These are phyloP conservation scores for Drosophila saltans DNA, from an alignment of 1,140 invertebrate genomes.

Conservation along the genomic window DNA sequence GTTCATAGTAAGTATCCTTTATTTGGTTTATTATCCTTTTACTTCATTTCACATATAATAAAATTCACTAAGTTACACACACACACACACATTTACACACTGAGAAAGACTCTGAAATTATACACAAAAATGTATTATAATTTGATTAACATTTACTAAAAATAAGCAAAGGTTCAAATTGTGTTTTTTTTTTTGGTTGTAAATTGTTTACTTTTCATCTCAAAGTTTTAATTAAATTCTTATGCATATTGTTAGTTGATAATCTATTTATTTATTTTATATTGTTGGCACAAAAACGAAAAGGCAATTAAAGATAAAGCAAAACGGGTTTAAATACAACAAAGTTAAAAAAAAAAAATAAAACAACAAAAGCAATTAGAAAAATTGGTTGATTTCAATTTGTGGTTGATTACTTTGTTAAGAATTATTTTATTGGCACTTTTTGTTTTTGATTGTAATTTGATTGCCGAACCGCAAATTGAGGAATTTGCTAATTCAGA, in stretches of 20 bases:
- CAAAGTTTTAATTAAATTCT: slow-evolving; percentile 51
- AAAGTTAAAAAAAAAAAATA: background rate
- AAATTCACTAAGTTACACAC: slow-evolving; percentile 16
- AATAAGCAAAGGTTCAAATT: background rate
- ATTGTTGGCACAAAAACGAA: background rate
- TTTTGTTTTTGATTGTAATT: slow-evolving; percentile 14
- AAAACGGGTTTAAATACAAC: background rate
- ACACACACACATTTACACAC: slow-evolving; percentile 7
- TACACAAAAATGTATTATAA: slow-evolving; percentile 6
- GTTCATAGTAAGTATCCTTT: slow-evolving; percentile 24
- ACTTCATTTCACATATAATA: slow-evolving; percentile 7
- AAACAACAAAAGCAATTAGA: background rate
- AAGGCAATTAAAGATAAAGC: slow-evolving; percentile 7
- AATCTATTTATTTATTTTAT: slow-evolving; percentile 15
- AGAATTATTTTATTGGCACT: slow-evolving; percentile 26
- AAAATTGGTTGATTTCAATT: slow-evolving; percentile 23
- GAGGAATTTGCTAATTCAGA: background rate
- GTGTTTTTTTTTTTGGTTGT: background rate
- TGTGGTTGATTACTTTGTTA: slow-evolving; percentile 31
- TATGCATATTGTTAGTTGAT: slow-evolving; percentile 28
- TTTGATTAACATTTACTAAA: slow-evolving; percentile 20
- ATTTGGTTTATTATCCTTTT: slow-evolving; percentile 21
- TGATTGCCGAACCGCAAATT: background rate
- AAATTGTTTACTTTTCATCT: slow-evolving; percentile 30
- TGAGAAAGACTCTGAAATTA: slow-evolving; percentile 1